phyloP scores from a whole-genome alignment of 2,797 vertebrate species.

The Alcedo quadribrachys region DNA sequence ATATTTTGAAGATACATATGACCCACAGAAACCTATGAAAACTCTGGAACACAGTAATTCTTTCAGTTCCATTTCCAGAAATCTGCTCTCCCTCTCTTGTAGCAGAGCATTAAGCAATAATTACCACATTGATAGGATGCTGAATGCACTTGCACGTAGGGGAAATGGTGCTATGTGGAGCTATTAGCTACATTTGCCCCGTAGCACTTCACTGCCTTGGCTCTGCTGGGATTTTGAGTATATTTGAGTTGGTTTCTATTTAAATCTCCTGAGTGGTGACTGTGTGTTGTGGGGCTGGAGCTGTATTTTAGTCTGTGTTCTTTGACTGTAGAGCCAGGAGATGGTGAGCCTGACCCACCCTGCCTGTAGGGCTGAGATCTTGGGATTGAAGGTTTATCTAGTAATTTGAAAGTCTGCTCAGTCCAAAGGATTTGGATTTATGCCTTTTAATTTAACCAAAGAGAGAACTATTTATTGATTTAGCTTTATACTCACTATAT shows the following conservation, averaged over 20 bases:
- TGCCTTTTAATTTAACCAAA: conserved; percentile 38
- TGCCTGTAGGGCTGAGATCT: neutral
- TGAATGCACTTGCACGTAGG: neutral
- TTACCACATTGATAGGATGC: conserved; percentile 33
- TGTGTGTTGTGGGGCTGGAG: neutral
- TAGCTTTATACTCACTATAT: conserved; percentile 8
- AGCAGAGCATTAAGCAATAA: conserved; percentile 40
- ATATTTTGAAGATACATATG: neutral
- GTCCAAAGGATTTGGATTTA: conserved; percentile 12
- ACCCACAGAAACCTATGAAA: neutral
- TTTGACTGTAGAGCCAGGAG: neutral
- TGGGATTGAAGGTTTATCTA: neutral
- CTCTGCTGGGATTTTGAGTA: conserved; percentile 43
- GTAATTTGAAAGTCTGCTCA: neutral
- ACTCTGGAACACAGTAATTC: neutral
- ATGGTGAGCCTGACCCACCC: neutral
- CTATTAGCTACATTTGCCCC: conserved; percentile 52
- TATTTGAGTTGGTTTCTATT: conserved; percentile 37
- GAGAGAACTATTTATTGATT: conserved; percentile 30
- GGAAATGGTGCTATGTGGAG: conserved; percentile 35
- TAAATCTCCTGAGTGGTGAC: conserved; percentile 18
- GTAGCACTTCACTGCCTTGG: conserved; percentile 18
- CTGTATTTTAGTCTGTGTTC: neutral
- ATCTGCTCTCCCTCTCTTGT: conserved; percentile 9
- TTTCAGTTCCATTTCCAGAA: neutral